Conservation (phyloP, 2,888 invertebrate genomes). For the Tetanocera ferruginea region DNA sequence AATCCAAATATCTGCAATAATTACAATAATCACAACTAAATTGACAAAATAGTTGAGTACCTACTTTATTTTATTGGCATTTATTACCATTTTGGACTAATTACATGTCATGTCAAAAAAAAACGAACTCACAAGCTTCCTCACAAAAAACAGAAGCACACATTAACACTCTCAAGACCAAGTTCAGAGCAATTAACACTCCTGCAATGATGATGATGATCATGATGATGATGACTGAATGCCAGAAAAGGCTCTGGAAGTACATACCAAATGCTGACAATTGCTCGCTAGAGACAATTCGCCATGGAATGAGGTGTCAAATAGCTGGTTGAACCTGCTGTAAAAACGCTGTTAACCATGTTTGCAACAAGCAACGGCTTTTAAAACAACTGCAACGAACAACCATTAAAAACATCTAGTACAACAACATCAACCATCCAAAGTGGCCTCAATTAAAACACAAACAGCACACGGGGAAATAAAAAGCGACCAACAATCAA, state of each 20-base stretch:
- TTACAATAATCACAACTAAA: too few species aligned
- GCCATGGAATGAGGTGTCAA: slow-evolving; percentile 35
- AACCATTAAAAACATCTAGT: not conserved
- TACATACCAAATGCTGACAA: slow-evolving; percentile 20
- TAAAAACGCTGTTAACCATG: slow-evolving; percentile 38
- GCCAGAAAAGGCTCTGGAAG: not conserved
- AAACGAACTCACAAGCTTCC: too few species aligned
- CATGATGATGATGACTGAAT: not conserved
- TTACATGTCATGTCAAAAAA: too few species aligned
- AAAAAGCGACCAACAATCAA: not conserved
- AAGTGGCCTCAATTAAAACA: slow-evolving; percentile 35
- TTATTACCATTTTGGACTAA: too few species aligned
- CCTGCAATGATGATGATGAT: too few species aligned
- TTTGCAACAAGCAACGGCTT: slow-evolving; percentile 29
- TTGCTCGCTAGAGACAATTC: slow-evolving; percentile 8
- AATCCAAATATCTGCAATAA: too few species aligned
- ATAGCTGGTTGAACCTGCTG: slow-evolving; percentile 32
- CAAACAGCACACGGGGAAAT: not conserved
- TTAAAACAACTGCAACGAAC: slow-evolving; percentile 12
- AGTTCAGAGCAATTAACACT: slow-evolving; percentile 24
- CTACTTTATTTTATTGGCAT: too few species aligned
- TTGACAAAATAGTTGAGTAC: too few species aligned
- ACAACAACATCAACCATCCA: slow-evolving; percentile 6
- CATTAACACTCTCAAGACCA: not conserved
- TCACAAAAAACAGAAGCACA: too few species aligned